phyloP scores from a whole-genome alignment of 2,888 invertebrate species.

The Eilema caniola region DNA sequence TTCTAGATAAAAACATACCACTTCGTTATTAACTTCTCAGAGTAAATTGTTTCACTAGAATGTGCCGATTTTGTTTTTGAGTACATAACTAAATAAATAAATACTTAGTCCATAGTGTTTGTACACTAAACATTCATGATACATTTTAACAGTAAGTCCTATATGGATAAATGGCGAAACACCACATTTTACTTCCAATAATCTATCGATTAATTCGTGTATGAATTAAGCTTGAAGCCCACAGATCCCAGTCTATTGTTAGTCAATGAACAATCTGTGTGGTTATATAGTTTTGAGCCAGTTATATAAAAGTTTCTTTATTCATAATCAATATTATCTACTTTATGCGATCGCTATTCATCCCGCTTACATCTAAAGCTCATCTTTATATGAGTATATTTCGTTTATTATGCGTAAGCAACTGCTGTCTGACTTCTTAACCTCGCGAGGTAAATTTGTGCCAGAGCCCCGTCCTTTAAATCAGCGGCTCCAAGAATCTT shows the following conservation, averaged over 20 bases:
- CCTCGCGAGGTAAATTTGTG: too few species aligned
- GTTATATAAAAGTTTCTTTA: neutral
- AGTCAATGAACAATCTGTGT: constrained; percentile 34
- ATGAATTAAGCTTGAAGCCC: constrained; percentile 50
- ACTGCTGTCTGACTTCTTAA: too few species aligned
- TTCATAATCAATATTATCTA: neutral
- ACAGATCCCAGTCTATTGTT: constrained; percentile 43
- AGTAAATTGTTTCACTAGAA: neutral
- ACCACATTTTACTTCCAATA: constrained; percentile 42
- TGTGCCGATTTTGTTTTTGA: neutral
- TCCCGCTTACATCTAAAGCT: neutral
- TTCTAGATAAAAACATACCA: neutral
- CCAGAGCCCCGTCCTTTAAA: too few species aligned
- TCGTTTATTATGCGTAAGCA: too few species aligned
- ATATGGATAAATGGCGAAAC: constrained; percentile 31
- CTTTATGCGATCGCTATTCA: neutral
- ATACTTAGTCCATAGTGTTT: neutral
- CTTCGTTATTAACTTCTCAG: neutral
- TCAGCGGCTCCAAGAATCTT: too few species aligned
- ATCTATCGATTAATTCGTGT: constrained; percentile 42
- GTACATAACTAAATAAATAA: neutral
- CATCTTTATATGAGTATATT: neutral
- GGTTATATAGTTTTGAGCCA: neutral
- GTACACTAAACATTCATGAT: constrained; percentile 13
- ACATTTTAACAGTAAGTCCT: constrained; percentile 14